These are phyloP conservation scores for Lutjanus erythropterus DNA, from an alignment of 2,113 vertebrate genomes.

Conservation along the genomic window DNA sequence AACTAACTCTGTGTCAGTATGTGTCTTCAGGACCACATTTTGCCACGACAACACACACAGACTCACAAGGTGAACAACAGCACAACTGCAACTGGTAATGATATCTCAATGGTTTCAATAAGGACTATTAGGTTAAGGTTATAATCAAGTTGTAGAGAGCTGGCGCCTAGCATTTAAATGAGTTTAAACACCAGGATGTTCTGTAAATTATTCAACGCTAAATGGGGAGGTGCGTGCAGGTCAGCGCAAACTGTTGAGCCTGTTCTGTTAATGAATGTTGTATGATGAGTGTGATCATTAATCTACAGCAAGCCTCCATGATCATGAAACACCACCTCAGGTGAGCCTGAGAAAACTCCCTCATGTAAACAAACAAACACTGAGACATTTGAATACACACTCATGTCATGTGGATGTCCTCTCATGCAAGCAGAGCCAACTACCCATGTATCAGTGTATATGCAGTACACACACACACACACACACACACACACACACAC, in stretches of 20 bases:
- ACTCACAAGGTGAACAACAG: too few relatives aligned
- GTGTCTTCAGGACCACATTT: too few relatives aligned
- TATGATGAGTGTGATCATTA: slow-evolving; percentile 18
- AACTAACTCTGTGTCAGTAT: too few relatives aligned
- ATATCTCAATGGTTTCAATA: not conserved
- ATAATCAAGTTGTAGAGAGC: not conserved
- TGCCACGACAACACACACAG: too few relatives aligned
- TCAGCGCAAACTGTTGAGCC: not conserved
- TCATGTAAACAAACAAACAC: slow-evolving; percentile 26
- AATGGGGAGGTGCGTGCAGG: not conserved
- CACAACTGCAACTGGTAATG: too few relatives aligned
- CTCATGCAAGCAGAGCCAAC: slow-evolving; percentile 39
- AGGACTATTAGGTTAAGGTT: not conserved
- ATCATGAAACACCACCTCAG: slow-evolving; percentile 13
- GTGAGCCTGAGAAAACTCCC: slow-evolving; percentile 25
- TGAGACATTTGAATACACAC: slow-evolving; percentile 6
- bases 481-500: not conserved
- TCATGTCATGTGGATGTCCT: not conserved
- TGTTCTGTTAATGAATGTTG: slow-evolving; percentile 5
- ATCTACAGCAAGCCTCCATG: slow-evolving; percentile 12
- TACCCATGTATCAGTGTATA: not conserved
- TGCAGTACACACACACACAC: not conserved
- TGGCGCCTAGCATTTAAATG: not conserved
- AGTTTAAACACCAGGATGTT: not conserved
- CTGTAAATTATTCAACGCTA: not conserved